Base-by-base conservation (phyloP, 2,888 invertebrate species). In the Apotomis betuletana region DNA sequence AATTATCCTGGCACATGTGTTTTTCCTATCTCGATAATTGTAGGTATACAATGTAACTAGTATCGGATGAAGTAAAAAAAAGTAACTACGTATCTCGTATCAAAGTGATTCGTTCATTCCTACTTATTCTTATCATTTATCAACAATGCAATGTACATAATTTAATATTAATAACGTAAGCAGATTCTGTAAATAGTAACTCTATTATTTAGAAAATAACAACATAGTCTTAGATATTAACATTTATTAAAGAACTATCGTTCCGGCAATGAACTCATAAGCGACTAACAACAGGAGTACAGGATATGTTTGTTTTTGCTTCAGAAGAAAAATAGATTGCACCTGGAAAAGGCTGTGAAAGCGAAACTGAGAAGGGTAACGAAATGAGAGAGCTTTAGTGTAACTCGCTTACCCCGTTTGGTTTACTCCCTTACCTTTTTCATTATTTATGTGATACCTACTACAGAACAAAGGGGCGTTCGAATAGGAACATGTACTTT, bases 311-410 rank as follows among this genome's bases (percentile, higher is more conserved):
- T 91, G 87, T 92, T 92, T 91, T 92, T 92, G 91, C 92, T 92
- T 90, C 93, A 93, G 93, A 93, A 93, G 83, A 93, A 93, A 92
- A 93, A 92, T 92, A 93, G 92, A 92, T 91, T 92, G 90, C 91
- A 92, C 76, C 92, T 91, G 92, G 92, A 92, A 89, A 91, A 90
- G 86, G 91, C 92, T 81, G 89, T 86, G 87, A 92, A 91, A 89
- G 89, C 88, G 88, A 92, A 89, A 90, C 90, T 92, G 81, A 92
- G 85, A 91, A 89, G 92, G 93, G 93, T 93, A 93, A 93, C 79
- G 77, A 58, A 87, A 78, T 81, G 83, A 86, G 81, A 84, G 85
- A 87, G 86, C 84, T 80, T 86, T 91, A 92, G 91, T 89, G 90
- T 90, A 88, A 89, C 79, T 86, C 80, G 92, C 92, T 93, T 92